Conservation (phyloP, 2,888 invertebrate species). For the Malthinus flaveolus region DNA sequence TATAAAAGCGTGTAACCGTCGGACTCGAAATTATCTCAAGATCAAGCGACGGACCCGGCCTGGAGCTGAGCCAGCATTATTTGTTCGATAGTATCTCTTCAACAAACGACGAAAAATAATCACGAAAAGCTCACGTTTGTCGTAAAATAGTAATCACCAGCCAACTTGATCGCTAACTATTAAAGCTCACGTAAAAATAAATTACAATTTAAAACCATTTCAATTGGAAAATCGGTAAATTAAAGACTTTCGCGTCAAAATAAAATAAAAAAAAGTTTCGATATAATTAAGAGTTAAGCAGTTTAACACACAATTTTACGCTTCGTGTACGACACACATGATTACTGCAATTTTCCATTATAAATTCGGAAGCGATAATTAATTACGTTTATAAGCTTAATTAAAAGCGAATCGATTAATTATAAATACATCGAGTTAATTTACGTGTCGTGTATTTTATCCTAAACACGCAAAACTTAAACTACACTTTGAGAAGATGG, state of each 20-base stretch:
- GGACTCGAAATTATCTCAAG: constrained; percentile 22
- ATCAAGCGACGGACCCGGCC: constrained; percentile 16
- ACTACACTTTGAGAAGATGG: too few relatives aligned
- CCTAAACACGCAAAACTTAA: too few relatives aligned
- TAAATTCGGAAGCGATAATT: too few relatives aligned
- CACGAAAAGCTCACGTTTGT: constrained; percentile 34
- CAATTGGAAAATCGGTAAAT: constrained; percentile 1
- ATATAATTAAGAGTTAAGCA: too few relatives aligned
- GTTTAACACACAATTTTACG: too few relatives aligned
- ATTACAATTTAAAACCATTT: constrained; percentile 6
- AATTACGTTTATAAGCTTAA: too few relatives aligned
- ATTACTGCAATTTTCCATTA: too few relatives aligned
- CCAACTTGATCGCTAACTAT: constrained; percentile 26
- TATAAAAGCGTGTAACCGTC: constrained; percentile 11
- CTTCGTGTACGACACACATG: too few relatives aligned
- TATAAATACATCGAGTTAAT: too few relatives aligned
- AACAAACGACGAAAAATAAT: constrained; percentile 35
- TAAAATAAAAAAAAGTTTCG: too few relatives aligned
- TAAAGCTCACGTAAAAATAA: constrained; percentile 18
- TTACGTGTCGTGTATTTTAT: too few relatives aligned
- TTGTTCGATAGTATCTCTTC: constrained; percentile 26
- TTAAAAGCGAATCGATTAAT: too few relatives aligned
- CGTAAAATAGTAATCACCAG: constrained; percentile 35
- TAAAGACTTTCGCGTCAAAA: background rate
- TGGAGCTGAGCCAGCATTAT: constrained; percentile 30